Conservation (phyloP, 2,113 vertebrate species). For the Gnathonemus longibarbis region DNA sequence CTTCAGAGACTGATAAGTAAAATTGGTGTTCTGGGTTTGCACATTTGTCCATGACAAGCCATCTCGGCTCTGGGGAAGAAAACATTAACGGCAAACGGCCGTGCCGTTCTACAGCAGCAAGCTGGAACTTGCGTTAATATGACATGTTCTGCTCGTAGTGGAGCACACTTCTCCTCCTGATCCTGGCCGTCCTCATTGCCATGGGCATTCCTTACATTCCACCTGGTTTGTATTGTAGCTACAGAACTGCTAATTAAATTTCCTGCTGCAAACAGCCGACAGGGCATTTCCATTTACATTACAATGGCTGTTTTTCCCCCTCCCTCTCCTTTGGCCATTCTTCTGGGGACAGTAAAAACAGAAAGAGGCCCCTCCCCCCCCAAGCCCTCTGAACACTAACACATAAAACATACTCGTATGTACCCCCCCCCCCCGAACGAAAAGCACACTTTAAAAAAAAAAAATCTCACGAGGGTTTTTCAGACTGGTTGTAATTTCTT, state of each 20-base stretch:
- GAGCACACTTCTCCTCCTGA: not conserved
- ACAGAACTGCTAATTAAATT: conserved; percentile 72
- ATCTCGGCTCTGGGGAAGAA: conserved; percentile 30
- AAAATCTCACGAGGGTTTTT: not conserved
- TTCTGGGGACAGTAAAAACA: conserved; percentile 39
- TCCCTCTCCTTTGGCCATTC: conserved; percentile 30
- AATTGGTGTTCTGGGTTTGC: conserved; percentile 34
- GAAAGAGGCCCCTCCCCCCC: conserved; percentile 21
- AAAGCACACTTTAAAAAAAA: not conserved
- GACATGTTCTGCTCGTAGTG: conserved; percentile 45
- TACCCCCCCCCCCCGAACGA: not conserved
- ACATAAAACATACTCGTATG: not conserved
- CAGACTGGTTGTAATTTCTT: not conserved
- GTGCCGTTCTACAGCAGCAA: conserved; percentile 40
- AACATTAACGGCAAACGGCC: conserved; percentile 32
- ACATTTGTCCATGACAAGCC: conserved; percentile 37
- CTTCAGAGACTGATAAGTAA: not conserved
- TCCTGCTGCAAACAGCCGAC: conserved; percentile 66
- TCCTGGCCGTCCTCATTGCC: conserved; percentile 35
- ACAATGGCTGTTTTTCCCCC: conserved; percentile 52
- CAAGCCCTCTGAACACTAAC: conserved; percentile 19
- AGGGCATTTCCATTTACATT: conserved; percentile 67
- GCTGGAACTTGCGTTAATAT: conserved; percentile 56
- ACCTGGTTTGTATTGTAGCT: conserved; percentile 69
- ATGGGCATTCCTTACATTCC: conserved; percentile 73